Evolutionary conservation across 1,140 invertebrate species (phyloP).

Genomic region (Drosophila bocqueti): DNA sequence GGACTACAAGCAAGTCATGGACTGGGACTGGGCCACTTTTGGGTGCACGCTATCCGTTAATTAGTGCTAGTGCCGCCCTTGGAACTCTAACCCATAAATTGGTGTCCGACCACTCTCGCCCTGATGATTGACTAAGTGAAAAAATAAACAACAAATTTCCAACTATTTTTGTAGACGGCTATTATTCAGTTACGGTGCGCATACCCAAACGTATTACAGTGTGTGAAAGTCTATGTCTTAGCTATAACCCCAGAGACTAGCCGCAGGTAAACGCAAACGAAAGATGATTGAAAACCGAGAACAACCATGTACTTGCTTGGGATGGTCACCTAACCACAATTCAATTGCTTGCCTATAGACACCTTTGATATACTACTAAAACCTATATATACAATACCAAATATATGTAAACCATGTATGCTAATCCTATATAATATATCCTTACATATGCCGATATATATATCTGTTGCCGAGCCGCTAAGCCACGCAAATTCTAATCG

Average conservation of each 20-base stretch:
- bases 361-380: constrained; percentile 49
- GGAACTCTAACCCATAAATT: constrained; percentile 15
- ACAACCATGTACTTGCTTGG: constrained; percentile 73
- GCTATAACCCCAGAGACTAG: constrained; percentile 66
- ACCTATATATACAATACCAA: constrained; percentile 33
- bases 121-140: constrained; percentile 37
- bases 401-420: constrained; percentile 65
- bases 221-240: constrained; percentile 81
- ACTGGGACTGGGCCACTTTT: constrained; percentile 34
- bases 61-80: constrained; percentile 31
- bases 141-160: constrained; percentile 55
- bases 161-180: constrained; percentile 76
- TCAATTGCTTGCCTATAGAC: constrained; percentile 62
- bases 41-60: constrained; percentile 62
- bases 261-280: constrained; percentile 53
- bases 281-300: constrained; percentile 30
- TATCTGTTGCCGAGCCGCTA: constrained; percentile 22
- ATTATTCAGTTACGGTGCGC: constrained; percentile 79
- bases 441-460: constrained; percentile 29
- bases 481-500: constrained; percentile 72
- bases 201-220: constrained; percentile 82
- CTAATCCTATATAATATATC: constrained; percentile 37
- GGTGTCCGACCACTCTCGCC: constrained; percentile 11
- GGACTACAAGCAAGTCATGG: constrained; percentile 75
- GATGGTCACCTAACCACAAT: constrained; percentile 46